Evolutionary conservation across 2,797 vertebrate species (phyloP).

Genomic region (Sus cebifrons): DNA sequence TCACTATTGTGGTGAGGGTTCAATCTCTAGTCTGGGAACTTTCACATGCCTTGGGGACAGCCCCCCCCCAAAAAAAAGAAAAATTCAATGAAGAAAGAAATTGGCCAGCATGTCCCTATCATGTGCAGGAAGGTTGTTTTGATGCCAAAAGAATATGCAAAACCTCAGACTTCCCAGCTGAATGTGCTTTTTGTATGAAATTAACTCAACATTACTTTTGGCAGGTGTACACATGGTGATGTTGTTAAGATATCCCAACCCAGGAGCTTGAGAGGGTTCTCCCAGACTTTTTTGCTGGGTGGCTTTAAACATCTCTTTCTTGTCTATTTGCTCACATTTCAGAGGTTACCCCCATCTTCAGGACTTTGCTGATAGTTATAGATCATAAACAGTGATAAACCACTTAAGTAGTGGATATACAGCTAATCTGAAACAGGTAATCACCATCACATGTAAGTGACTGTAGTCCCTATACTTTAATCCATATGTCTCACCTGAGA

Average conservation of each 20-base stretch:
- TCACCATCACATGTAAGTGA: background rate
- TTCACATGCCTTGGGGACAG: too few relatives aligned
- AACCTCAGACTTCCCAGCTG: background rate
- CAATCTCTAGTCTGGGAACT: too few relatives aligned
- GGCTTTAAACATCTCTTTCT: background rate
- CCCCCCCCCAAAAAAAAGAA: too few relatives aligned
- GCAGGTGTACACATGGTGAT: background rate
- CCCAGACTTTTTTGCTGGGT: background rate
- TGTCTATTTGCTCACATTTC: background rate
- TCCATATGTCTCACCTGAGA: background rate
- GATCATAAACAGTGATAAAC: background rate
- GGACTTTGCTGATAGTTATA: background rate
- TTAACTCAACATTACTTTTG: background rate
- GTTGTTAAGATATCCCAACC: background rate
- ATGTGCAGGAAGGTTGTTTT: background rate
- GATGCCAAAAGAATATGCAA: background rate
- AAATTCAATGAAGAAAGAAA: background rate
- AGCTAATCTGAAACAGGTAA: background rate
- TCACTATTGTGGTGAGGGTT: too few relatives aligned
- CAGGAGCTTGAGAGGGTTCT: background rate
- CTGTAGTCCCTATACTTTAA: background rate
- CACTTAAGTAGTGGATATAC: background rate
- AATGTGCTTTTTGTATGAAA: background rate
- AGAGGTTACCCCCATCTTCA: background rate
- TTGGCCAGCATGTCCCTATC: background rate